Evolutionary conservation across 2,797 vertebrate genomes (phyloP).

Genomic region (Ammospiza maritima): DNA sequence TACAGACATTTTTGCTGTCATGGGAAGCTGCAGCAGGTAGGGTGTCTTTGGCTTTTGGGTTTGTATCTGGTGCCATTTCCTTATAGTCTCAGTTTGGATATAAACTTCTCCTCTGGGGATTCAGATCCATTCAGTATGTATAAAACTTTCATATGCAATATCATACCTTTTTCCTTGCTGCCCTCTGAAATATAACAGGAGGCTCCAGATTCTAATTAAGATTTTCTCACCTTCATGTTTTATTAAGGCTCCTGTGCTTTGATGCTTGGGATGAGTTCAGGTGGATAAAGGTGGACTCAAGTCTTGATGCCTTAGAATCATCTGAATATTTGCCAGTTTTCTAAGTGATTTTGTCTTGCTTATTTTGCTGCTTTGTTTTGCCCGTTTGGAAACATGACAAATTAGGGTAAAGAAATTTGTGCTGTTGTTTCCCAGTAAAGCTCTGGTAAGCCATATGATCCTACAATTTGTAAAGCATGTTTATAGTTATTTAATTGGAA

Average conservation of each 20-base stretch:
- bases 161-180: neutral
- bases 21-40: neutral
- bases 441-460: neutral
- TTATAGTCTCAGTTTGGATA: neutral
- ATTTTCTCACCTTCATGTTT: constrained; percentile 20
- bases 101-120: constrained; percentile 46
- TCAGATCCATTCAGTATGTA: constrained; percentile 11
- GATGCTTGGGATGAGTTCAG: neutral
- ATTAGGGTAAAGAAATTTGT: neutral
- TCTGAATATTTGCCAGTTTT: neutral
- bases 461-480: neutral
- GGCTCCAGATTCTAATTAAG: constrained; percentile 11
- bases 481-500: neutral
- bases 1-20: neutral
- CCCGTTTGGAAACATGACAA: neutral
- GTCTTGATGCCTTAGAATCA: neutral
- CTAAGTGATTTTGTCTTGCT: neutral
- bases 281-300: neutral
- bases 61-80: constrained; percentile 12
- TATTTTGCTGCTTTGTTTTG: neutral
- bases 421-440: neutral
- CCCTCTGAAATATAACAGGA: neutral
- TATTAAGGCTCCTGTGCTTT: constrained; percentile 6
- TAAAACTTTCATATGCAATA: constrained; percentile 37
- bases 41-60: constrained; percentile 6